These are phyloP conservation scores for Halocynthia aurantium DNA, from an alignment of 23 tunicate genomes.

Conservation along the genomic window DNA sequence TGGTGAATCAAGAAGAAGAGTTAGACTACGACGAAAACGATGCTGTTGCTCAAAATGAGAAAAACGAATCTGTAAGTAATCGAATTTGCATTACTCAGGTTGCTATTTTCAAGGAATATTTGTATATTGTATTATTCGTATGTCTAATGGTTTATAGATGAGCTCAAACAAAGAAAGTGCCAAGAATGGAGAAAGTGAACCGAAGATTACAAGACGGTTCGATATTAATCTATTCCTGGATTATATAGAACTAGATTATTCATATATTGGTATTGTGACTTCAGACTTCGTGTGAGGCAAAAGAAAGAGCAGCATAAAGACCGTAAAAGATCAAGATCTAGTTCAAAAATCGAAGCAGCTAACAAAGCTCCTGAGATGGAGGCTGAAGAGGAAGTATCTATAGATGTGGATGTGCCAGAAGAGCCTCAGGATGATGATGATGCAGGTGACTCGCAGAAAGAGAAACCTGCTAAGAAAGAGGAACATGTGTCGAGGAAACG, in stretches of 20 bases:
- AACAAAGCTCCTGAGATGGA: neutral
- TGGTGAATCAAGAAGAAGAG: slow-evolving; percentile 56
- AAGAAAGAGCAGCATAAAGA: neutral
- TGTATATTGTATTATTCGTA: neutral
- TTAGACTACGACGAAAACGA: slow-evolving; percentile 58
- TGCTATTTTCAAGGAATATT: no score
- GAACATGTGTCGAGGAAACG: slow-evolving; percentile 8
- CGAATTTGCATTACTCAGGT: no score
- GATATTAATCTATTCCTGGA: no score
- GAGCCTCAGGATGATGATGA: neutral
- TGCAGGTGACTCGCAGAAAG: neutral
- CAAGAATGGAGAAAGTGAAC: neutral
- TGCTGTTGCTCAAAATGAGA: neutral
- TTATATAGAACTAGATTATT: no score
- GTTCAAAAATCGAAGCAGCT: neutral
- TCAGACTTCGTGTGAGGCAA: no score
- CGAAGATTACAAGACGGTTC: no score
- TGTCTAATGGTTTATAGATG: neutral
- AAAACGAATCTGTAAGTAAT: neutral
- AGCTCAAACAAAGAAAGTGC: neutral
- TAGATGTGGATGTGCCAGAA: slow-evolving; percentile 4
- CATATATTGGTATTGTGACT: no score
- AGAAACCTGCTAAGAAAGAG: neutral
- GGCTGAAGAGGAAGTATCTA: neutral
- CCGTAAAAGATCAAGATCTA: slow-evolving; percentile 1